Percentiles rank a stretch among this genome's conserved stretches.
Conservation (phyloP, 1,140 invertebrate species). For the Trachymyrmex septentrionalis region DNA sequence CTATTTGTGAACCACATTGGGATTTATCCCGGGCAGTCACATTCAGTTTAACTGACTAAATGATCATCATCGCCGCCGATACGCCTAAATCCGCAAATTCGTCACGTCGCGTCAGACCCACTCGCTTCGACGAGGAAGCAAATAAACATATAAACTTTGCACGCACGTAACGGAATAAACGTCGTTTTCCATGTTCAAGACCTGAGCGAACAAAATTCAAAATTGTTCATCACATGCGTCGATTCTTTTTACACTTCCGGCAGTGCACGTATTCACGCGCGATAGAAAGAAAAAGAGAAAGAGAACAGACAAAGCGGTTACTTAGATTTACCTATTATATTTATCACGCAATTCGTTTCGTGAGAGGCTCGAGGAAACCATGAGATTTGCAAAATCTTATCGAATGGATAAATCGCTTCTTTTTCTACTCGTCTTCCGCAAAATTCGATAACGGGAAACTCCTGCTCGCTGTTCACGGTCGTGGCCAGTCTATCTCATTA, state of each 20-base stretch:
- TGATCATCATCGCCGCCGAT: not conserved
- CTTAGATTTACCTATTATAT: constrained; percentile 40
- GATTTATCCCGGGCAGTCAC: not conserved
- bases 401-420: not conserved
- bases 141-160: not conserved
- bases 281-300: not conserved
- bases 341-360: constrained; percentile 18
- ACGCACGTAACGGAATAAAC: constrained; percentile 51
- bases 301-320: not conserved
- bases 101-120: not conserved
- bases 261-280: not conserved
- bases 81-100: constrained; percentile 16
- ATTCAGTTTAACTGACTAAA: not conserved
- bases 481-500: constrained; percentile 25
- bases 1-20: not conserved
- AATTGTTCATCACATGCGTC: constrained; percentile 43
- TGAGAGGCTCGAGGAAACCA: not conserved
- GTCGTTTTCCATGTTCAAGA: constrained; percentile 24
- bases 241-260: constrained; percentile 36
- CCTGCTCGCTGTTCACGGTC: constrained; percentile 14
- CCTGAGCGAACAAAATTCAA: constrained; percentile 30
- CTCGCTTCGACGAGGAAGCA: not conserved
- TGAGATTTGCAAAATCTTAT: constrained; percentile 35
- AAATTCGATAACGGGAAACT: constrained; percentile 65
- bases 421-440: constrained; percentile 7